These are phyloP conservation scores for Anorthoa munda DNA, from an alignment of 2,888 invertebrate genomes.

Conservation along the genomic window DNA sequence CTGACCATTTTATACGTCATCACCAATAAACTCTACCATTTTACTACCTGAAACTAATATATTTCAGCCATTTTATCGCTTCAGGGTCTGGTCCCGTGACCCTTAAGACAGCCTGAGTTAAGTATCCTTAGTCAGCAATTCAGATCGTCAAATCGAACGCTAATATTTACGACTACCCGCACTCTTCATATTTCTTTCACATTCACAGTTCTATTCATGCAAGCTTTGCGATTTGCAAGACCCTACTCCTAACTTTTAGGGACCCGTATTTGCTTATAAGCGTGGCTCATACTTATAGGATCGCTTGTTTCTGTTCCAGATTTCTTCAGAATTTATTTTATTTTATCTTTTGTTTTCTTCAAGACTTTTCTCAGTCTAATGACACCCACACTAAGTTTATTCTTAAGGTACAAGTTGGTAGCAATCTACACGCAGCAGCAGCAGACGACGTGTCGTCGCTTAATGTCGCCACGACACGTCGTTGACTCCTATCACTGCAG, in stretches of 20 bases:
- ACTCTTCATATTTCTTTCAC: conserved; percentile 62
- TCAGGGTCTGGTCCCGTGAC: conserved; percentile 20
- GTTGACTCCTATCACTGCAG: too few species aligned
- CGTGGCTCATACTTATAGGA: conserved; percentile 23
- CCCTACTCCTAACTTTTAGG: conserved; percentile 53
- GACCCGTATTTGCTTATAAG: conserved; percentile 59
- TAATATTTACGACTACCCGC: conserved; percentile 66
- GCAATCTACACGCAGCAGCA: too few species aligned
- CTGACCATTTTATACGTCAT: conserved; percentile 6
- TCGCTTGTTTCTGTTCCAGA: background rate
- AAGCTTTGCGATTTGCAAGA: conserved; percentile 55
- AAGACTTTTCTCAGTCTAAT: background rate
- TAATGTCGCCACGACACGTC: too few species aligned
- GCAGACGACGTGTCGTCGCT: too few species aligned
- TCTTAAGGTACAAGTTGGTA: too few species aligned
- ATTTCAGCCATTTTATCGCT: conserved; percentile 29
- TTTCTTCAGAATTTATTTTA: background rate
- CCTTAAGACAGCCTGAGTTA: conserved; percentile 24
- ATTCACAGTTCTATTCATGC: conserved; percentile 62
- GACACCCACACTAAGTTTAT: background rate
- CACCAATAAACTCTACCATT: conserved; percentile 26
- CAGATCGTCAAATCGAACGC: conserved; percentile 48
- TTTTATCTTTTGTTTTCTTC: background rate
- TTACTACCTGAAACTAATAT: conserved; percentile 42
- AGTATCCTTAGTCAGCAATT: conserved; percentile 42